Evolutionary conservation across 2,113 vertebrate species (phyloP).

Genomic region (Pantherophis guttatus): DNA sequence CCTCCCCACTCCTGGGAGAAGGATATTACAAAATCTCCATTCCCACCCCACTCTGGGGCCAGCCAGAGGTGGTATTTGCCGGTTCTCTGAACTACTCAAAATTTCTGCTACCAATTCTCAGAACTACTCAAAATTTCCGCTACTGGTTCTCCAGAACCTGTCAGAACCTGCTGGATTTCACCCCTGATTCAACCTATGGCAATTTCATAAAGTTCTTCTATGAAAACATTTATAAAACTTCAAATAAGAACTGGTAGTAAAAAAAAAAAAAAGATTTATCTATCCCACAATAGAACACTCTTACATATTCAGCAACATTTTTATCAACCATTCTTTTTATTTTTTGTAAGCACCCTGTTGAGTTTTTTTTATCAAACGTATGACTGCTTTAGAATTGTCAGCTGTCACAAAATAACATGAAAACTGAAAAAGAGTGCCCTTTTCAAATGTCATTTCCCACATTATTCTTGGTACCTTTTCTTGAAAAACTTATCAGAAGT

Average conservation of each 20-base stretch:
- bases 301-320: background rate
- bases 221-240: background rate
- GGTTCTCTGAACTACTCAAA: too few species aligned
- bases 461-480: background rate
- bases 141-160: too few species aligned
- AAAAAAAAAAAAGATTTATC: background rate
- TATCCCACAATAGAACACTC: background rate
- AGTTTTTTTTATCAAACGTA: background rate
- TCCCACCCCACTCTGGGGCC: too few species aligned
- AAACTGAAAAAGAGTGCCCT: background rate
- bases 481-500: background rate
- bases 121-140: too few species aligned
- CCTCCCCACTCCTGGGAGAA: too few species aligned
- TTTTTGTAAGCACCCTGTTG: background rate
- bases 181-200: background rate
- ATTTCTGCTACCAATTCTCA: too few species aligned
- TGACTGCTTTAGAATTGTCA: conserved; percentile 1
- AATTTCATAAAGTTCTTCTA: background rate
- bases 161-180: too few species aligned
- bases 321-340: background rate
- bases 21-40: too few species aligned
- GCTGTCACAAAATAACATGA: background rate
- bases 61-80: too few species aligned
- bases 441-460: background rate
- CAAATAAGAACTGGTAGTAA: background rate